Conservation (phyloP, 2,797 vertebrate genomes). For the Labeo calbasu region DNA sequence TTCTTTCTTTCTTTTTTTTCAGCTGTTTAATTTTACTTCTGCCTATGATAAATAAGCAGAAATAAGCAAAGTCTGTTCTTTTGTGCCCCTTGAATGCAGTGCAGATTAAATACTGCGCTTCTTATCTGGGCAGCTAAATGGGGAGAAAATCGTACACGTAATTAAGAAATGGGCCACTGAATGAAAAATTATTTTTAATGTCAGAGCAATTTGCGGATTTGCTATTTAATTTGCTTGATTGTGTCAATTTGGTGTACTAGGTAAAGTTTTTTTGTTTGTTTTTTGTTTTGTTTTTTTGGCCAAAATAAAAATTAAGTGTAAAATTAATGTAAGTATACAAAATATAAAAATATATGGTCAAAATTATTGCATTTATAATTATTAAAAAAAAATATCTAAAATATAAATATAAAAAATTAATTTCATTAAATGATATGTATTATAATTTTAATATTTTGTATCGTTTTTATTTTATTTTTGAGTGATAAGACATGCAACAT, state of each 20-base stretch:
- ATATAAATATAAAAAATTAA: no score
- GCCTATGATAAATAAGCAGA: constrained; percentile 29
- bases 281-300: not conserved
- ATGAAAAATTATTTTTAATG: not conserved
- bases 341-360: not conserved
- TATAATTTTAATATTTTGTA: no score
- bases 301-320: no score
- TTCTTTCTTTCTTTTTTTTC: not conserved
- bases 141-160: not conserved
- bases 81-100: not conserved
- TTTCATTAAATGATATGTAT: no score
- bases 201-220: not conserved
- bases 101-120: constrained; percentile 18
- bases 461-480: not conserved
- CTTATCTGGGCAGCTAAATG: not conserved
- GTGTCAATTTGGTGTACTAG: not conserved
- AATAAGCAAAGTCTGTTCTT: not conserved
- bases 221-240: not conserved
- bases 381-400: no score
- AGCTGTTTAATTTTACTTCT: constrained; percentile 14
- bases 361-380: no score
- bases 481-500: not conserved
- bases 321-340: no score
- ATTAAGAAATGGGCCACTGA: not conserved
- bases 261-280: no score